Evolutionary conservation across 2,888 invertebrate genomes (phyloP).

Genomic region (Invenusta paracnida): DNA sequence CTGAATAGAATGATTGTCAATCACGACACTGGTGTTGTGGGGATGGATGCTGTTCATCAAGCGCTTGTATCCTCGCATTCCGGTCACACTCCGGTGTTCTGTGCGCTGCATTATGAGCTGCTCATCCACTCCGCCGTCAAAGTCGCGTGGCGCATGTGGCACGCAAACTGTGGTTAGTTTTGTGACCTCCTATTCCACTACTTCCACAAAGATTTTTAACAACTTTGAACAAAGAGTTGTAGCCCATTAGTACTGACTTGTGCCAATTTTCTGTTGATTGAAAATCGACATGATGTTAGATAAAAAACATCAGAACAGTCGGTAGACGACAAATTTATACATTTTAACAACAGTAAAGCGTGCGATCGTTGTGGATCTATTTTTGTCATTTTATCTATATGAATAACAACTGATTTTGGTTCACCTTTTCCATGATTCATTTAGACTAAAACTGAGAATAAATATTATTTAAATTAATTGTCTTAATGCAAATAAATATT

Average conservation of each 20-base stretch:
- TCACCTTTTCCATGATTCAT: background rate
- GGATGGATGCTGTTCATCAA: background rate
- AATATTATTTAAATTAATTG: too few species aligned
- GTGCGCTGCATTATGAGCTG: background rate
- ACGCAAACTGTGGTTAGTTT: background rate
- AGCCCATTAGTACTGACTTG: background rate
- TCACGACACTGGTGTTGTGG: background rate
- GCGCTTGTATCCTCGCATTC: background rate
- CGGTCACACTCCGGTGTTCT: background rate
- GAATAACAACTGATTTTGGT: background rate
- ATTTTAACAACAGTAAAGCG: background rate
- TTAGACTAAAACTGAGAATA: background rate
- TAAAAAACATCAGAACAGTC: background rate
- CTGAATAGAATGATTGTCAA: background rate
- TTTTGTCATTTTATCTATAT: background rate
- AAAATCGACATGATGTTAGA: background rate
- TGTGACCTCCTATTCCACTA: background rate
- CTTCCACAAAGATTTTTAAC: background rate
- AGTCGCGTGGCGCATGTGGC: background rate
- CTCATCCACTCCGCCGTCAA: background rate
- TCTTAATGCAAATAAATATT: too few species aligned
- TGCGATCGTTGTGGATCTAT: background rate
- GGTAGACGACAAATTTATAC: background rate
- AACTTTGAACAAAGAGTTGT: background rate
- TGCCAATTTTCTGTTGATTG: too few species aligned